Evolutionary conservation across 64 coral and sea anemone genomes (phyloP).

Genomic region (Porites lutea): DNA sequence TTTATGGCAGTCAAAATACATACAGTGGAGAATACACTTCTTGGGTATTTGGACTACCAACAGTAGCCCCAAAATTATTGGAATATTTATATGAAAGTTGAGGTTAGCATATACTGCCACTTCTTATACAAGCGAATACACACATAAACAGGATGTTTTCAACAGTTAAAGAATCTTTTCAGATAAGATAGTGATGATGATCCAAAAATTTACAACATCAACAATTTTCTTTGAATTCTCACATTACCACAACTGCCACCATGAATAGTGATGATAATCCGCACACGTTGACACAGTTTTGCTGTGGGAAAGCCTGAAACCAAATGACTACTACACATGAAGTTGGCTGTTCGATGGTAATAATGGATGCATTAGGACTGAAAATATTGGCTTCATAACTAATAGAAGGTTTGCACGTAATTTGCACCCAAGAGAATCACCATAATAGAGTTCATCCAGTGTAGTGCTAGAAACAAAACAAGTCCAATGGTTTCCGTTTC

Average conservation of each 20-base stretch:
- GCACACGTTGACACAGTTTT: slow-evolving; percentile 12
- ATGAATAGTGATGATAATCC: slow-evolving; percentile 24
- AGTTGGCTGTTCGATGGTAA: neutral
- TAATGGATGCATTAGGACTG: slow-evolving; percentile 36
- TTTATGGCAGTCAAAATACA: slow-evolving; percentile 37
- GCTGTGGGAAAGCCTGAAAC: slow-evolving; percentile 41
- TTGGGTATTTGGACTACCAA: slow-evolving; percentile 44
- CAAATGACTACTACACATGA: slow-evolving; percentile 25
- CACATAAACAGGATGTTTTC: no score
- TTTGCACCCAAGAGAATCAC: slow-evolving; percentile 41
- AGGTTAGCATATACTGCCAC: neutral
- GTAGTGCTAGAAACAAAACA: slow-evolving; percentile 49
- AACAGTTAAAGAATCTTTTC: no score
- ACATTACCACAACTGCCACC: slow-evolving; percentile 3
- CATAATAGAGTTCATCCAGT: slow-evolving; percentile 43
- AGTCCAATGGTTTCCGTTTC: slow-evolving; percentile 67
- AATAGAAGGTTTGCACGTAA: slow-evolving; percentile 23
- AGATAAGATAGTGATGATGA: no score
- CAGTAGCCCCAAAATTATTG: slow-evolving; percentile 23
- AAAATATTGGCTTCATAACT: slow-evolving; percentile 45
- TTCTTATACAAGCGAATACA: no score
- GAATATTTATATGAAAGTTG: slow-evolving; percentile 46
- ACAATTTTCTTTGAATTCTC: neutral
- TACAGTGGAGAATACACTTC: slow-evolving; percentile 37
- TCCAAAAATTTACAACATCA: no score